phyloP scores from a whole-genome alignment of 2,113 vertebrate species.

The Peromyscus leucopus region DNA sequence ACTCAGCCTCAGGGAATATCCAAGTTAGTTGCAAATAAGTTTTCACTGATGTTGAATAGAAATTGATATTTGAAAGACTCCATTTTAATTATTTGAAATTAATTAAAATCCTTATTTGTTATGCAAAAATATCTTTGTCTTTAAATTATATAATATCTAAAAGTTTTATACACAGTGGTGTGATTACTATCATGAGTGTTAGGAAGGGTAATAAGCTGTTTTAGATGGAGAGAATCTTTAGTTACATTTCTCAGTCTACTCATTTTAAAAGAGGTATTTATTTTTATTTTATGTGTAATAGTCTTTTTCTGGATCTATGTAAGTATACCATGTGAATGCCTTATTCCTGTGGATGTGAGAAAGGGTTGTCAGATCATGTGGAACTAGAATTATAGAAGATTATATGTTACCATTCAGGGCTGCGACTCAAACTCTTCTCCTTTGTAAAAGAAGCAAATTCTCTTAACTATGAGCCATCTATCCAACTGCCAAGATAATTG shows the following conservation, averaged over 20 bases:
- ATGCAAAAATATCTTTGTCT: not conserved
- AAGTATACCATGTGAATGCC: not conserved
- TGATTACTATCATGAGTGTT: not conserved
- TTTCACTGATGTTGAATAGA: not conserved
- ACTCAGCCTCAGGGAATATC: not conserved
- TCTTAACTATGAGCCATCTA: not conserved
- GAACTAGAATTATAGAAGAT: not conserved
- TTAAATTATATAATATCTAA: conserved; percentile 16
- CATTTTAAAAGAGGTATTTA: not conserved
- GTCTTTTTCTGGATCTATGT: not conserved
- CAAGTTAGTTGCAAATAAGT: not conserved
- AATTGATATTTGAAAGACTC: conserved; percentile 16
- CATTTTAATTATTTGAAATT: not conserved
- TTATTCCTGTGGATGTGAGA: not conserved
- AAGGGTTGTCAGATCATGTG: not conserved
- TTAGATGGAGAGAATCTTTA: not conserved
- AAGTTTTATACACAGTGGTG: not conserved
- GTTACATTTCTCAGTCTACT: not conserved
- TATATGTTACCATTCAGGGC: too few relatives aligned
- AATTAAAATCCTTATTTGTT: not conserved
- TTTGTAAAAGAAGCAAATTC: not conserved
- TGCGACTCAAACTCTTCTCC: not conserved
- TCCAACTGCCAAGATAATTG: not conserved
- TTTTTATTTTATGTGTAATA: not conserved
- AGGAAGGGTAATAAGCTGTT: not conserved